Conservation (phyloP, 1,140 invertebrate species). For the Halesus radiatus region DNA sequence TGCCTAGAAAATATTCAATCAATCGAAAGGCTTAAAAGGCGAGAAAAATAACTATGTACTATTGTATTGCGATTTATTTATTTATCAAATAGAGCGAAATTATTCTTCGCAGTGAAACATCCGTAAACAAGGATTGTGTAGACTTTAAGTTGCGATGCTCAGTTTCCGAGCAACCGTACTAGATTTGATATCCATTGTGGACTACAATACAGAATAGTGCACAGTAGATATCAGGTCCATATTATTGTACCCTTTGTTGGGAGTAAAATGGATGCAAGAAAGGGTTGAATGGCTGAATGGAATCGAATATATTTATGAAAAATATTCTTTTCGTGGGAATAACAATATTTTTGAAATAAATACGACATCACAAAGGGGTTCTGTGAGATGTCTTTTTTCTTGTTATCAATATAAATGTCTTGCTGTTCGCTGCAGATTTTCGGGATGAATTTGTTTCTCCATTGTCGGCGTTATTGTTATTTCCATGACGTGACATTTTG, state of each 20-base stretch:
- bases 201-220: slow-evolving; percentile 38
- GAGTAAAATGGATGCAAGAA: slow-evolving; percentile 51
- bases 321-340: slow-evolving; percentile 54
- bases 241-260: slow-evolving; percentile 51
- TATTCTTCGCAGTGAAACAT: not conserved
- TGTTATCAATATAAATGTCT: slow-evolving; percentile 33
- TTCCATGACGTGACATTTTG: slow-evolving; percentile 44
- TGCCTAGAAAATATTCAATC: not conserved
- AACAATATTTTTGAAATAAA: slow-evolving; percentile 56
- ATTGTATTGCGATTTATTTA: not conserved
- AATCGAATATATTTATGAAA: slow-evolving; percentile 54
- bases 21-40: not conserved
- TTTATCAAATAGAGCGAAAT: slow-evolving; percentile 1
- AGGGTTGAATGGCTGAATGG: slow-evolving; percentile 53
- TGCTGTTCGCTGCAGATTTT: slow-evolving; percentile 22
- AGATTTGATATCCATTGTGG: slow-evolving; percentile 50
- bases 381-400: slow-evolving; percentile 40
- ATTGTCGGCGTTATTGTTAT: slow-evolving; percentile 20
- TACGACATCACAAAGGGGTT: slow-evolving; percentile 45
- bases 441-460: slow-evolving; percentile 32
- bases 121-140: not conserved
- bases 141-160: not conserved
- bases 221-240: slow-evolving; percentile 50
- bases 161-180: slow-evolving; percentile 40
- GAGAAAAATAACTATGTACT: too few species aligned